phyloP scores from a whole-genome alignment of 2,797 vertebrate species.

The Melanotaenia maccullochi region DNA sequence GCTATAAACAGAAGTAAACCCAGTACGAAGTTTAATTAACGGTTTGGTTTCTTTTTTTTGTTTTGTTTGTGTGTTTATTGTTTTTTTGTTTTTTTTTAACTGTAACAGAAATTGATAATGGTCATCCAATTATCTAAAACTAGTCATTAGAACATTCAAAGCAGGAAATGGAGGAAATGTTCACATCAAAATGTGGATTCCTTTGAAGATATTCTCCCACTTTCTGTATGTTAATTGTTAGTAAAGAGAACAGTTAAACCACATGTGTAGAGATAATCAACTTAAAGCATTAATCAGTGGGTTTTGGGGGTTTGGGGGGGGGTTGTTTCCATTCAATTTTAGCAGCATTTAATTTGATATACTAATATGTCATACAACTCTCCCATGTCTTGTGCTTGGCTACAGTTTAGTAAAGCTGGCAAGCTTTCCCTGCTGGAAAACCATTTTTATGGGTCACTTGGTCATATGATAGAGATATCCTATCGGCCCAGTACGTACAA shows the following conservation, averaged over 20 bases:
- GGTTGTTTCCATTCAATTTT: background rate
- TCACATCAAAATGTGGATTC: background rate
- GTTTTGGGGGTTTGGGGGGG: too few relatives aligned
- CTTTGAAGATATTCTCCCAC: background rate
- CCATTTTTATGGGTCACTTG: constrained; percentile 36
- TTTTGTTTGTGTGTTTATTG: too few relatives aligned
- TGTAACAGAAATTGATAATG: background rate
- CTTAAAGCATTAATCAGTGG: background rate
- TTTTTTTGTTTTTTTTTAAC: background rate
- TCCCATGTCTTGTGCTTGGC: background rate
- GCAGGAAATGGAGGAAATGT: background rate
- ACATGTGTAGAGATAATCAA: background rate
- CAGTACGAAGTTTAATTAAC: too few relatives aligned
- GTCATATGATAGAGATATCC: constrained; percentile 36
- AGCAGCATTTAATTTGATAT: background rate
- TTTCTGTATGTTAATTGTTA: background rate
- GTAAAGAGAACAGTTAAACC: background rate
- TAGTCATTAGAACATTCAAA: background rate
- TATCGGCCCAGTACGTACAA: constrained; percentile 30
- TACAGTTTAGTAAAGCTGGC: background rate
- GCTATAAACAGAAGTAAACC: too few relatives aligned
- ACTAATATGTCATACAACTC: background rate
- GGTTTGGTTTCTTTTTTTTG: too few relatives aligned
- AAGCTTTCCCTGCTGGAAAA: constrained; percentile 1
- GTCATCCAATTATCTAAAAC: background rate